A percentile compares a stretch with the other conserved stretches of the same genome.
phyloP scores from a whole-genome alignment of 2,797 vertebrate genomes.

The Enteromius paludinosus region DNA sequence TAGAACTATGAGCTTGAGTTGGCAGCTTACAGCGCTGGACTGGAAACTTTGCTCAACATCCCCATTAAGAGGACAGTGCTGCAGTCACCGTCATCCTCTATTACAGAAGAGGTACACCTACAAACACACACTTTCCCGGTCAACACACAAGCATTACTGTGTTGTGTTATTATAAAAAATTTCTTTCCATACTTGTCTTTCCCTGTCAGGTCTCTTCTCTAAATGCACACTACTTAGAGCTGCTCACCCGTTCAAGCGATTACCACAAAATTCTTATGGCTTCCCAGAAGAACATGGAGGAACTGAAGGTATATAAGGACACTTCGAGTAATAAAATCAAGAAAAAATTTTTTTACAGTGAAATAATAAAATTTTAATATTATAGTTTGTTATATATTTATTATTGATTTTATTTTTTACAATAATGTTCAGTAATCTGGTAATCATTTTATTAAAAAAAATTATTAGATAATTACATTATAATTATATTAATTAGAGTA shows the following conservation, averaged over 20 bases:
- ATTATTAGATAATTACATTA: background rate
- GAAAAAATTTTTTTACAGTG: background rate
- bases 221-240: conserved; percentile 90
- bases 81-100: conserved; percentile 87
- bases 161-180: background rate
- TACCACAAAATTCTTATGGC: conserved; percentile 88
- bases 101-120: conserved; percentile 87
- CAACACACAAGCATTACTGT: background rate
- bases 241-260: conserved; percentile 89
- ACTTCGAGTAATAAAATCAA: background rate
- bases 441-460: background rate
- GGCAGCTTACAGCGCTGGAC: conserved; percentile 87
- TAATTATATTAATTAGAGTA: background rate
- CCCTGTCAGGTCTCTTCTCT: conserved; percentile 83
- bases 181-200: conserved; percentile 34
- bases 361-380: background rate
- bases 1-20: conserved; percentile 94
- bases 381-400: background rate
- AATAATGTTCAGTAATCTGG: background rate
- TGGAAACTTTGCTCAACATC: conserved; percentile 93
- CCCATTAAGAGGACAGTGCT: conserved; percentile 92
- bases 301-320: conserved; percentile 86
- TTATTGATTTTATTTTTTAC: background rate
- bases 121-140: background rate
- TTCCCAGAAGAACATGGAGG: conserved; percentile 91